Conservation (phyloP, 1,140 invertebrate species). For the Aphelinus atriplicis region DNA sequence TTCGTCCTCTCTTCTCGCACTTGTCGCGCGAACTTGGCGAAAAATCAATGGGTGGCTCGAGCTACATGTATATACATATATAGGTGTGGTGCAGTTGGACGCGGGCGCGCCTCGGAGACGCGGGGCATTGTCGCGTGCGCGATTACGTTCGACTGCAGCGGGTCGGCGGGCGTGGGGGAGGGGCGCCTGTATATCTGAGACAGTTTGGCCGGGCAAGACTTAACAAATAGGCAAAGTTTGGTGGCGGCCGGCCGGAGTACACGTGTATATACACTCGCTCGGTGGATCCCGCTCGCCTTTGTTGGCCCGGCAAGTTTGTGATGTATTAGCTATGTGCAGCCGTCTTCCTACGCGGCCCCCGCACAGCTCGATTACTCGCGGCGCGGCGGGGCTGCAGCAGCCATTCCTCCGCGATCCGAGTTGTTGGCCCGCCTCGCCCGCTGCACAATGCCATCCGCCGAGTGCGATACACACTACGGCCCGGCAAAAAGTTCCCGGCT, state of each 20-base stretch:
- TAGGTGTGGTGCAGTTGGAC: too few relatives aligned
- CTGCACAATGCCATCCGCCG: conserved; percentile 12
- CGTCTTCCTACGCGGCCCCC: conserved; percentile 36
- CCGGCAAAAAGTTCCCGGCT: too few relatives aligned
- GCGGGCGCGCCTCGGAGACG: background rate
- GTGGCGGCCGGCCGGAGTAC: conserved; percentile 41
- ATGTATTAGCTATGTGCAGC: conserved; percentile 61
- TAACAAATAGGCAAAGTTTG: conserved; percentile 68
- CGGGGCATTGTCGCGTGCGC: too few relatives aligned
- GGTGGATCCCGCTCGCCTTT: conserved; percentile 58
- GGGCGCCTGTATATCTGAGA: conserved; percentile 52
- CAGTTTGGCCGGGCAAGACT: conserved; percentile 63
- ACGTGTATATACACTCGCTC: too few relatives aligned
- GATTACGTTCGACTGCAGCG: background rate
- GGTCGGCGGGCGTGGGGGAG: too few relatives aligned
- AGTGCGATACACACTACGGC: too few relatives aligned
- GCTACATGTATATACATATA: too few relatives aligned
- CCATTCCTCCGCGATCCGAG: conserved; percentile 33
- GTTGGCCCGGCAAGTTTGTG: conserved; percentile 61
- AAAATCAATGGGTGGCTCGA: too few relatives aligned
- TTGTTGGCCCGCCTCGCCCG: conserved; percentile 17
- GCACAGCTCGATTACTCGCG: too few relatives aligned
- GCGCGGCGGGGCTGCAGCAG: too few relatives aligned
- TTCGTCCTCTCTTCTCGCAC: too few relatives aligned
- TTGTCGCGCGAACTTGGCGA: too few relatives aligned